Evolutionary conservation across 2,888 invertebrate species (phyloP).

Genomic region (Acleris sparsana): DNA sequence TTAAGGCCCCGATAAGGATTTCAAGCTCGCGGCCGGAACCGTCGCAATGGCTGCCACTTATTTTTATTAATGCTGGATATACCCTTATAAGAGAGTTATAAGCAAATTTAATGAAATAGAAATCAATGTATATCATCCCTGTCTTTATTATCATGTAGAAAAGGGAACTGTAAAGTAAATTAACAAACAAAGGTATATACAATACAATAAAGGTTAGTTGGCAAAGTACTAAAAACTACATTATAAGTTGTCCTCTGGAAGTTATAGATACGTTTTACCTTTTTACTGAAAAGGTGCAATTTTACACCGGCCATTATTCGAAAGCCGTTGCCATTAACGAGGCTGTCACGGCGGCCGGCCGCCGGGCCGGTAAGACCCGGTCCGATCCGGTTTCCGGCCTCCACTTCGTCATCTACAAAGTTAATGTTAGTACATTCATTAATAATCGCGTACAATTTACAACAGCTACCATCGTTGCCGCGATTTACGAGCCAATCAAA

Average conservation of each 20-base stretch:
- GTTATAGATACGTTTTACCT: conserved; percentile 51
- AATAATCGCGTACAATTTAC: conserved; percentile 58
- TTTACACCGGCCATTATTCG: conserved; percentile 52
- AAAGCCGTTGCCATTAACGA: conserved; percentile 56
- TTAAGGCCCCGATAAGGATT: conserved; percentile 22
- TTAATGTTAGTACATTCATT: conserved; percentile 45
- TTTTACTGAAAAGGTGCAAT: conserved; percentile 42
- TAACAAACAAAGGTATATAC: neutral
- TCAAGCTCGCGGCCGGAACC: conserved; percentile 37
- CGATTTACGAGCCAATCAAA: conserved; percentile 62
- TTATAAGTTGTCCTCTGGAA: conserved; percentile 47
- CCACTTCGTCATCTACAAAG: conserved; percentile 47
- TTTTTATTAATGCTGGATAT: conserved; percentile 45
- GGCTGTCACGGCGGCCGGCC: conserved; percentile 43
- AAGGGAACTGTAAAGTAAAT: neutral
- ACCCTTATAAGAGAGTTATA: too few species aligned
- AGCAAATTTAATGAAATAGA: too few species aligned
- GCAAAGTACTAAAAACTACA: neutral
- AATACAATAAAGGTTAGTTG: too few species aligned
- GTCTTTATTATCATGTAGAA: too few species aligned
- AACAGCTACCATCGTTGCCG: conserved; percentile 46
- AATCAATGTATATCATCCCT: too few species aligned
- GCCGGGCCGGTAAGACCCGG: conserved; percentile 11
- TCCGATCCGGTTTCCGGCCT: conserved; percentile 9
- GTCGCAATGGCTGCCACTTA: conserved; percentile 61